Base-by-base conservation (phyloP, 2,113 vertebrate species). In the Galemys pyrenaicus region DNA sequence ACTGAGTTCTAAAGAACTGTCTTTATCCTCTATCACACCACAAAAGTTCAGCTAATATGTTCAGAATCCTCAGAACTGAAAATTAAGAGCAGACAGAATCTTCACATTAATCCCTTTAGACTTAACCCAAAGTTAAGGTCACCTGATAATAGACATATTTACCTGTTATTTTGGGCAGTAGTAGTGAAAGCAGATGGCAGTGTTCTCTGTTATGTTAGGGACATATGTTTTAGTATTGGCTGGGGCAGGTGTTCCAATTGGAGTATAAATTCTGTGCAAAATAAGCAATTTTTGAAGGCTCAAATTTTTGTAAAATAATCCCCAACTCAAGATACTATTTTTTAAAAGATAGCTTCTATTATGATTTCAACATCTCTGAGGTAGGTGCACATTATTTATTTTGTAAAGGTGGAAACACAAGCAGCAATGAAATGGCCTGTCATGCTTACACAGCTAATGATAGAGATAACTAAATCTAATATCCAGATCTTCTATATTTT, bases 341-440 rank as follows among this genome's bases (percentile, higher is more conserved):
- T 95, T 88, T n/a, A 74, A 92, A 51, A 89, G 13, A n/a, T 82
- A 78, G 56, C 39, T 87, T 80, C 67, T 87, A 67, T 32, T 39
- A 60, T 54, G 32, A 35, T 12, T 68, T 89, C 62, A 83, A 75
- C 41, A 83, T 10, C 35, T 15, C 32, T 60, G 35, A 85, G 11
- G 41, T 80, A 94, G 78, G 64, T 65, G 35, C 26, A 64, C 0
- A 4, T 77, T 85, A 22, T 44, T 1, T 22, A 93, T 49, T 56
- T 28, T 89, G 9, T 32, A n/a, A 15, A 91, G 92, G 35, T 62
- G 37, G 56, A 56, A 64, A 54, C 4, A 64, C 65, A 84, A 67
- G 28, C 2, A 84, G 37, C 51, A 68, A 65, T 56, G 20, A 79
- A 88, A 88, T 22, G 2, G 15, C 39, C 64, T 56, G 65, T 54